Conservation (phyloP, 2,113 vertebrate genomes). For the Miniopterus natalensis region DNA sequence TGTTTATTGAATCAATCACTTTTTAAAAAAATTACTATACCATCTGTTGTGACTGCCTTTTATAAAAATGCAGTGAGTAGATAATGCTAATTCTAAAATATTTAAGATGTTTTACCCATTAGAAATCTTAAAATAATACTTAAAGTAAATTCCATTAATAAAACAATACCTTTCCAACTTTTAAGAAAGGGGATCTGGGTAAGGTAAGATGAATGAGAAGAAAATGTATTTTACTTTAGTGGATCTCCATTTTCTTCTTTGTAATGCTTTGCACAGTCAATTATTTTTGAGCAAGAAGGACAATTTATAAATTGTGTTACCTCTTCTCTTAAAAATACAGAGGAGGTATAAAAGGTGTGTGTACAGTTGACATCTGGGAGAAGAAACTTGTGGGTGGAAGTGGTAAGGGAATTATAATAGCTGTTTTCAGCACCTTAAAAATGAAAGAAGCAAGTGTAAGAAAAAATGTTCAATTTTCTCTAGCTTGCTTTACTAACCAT, state of each 20-base stretch:
- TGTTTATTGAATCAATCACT: conserved; percentile 15
- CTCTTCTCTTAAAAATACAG: conserved; percentile 43
- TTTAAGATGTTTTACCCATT: conserved; percentile 14
- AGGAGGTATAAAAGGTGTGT: conserved; percentile 65
- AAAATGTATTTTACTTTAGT: conserved; percentile 48
- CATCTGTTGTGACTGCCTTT: conserved; percentile 26
- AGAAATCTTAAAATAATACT: conserved; percentile 46
- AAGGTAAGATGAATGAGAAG: neutral
- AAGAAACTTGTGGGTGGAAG: conserved; percentile 50
- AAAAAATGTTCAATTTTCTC: conserved; percentile 37
- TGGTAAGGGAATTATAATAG: conserved; percentile 46
- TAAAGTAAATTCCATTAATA: neutral
- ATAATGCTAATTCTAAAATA: conserved; percentile 6
- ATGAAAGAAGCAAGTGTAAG: conserved; percentile 30
- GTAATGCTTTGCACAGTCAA: conserved; percentile 6
- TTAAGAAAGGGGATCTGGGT: neutral
- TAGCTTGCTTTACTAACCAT: neutral
- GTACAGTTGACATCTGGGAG: neutral
- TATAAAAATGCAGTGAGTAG: conserved; percentile 48
- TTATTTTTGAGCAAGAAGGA: conserved; percentile 29
- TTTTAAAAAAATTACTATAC: conserved; percentile 31
- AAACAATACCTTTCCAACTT: neutral
- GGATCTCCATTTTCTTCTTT: conserved; percentile 37
- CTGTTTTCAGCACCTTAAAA: neutral
- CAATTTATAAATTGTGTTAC: conserved; percentile 12